Percentiles rank a stretch among this genome's conserved stretches.
phyloP scores from a whole-genome alignment of 2,797 vertebrate species.

The Eulemur coronatus region DNA sequence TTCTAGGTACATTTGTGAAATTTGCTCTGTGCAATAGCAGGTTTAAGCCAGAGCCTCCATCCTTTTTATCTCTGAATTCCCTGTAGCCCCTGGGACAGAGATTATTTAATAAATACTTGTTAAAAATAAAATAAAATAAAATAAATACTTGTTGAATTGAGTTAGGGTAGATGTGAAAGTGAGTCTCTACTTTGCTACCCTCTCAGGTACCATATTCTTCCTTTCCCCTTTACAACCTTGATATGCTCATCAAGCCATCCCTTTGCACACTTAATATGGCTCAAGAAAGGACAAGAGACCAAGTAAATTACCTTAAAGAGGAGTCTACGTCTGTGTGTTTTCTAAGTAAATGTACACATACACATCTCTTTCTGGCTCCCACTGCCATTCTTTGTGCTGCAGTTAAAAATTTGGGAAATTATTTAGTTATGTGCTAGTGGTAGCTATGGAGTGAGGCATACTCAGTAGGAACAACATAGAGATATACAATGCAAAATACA shows the following conservation, averaged over 20 bases:
- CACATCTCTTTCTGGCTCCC: background rate
- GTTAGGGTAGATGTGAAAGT: background rate
- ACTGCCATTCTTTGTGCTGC: background rate
- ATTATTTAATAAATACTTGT: background rate
- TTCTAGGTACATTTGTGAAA: background rate
- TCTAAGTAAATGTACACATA: background rate
- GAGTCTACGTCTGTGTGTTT: background rate
- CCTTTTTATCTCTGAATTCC: background rate
- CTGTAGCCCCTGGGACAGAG: background rate
- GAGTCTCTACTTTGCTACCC: background rate
- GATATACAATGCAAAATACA: background rate
- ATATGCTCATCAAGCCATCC: background rate
- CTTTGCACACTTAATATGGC: background rate
- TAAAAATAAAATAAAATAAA: background rate
- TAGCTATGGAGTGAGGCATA: background rate
- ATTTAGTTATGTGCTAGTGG: background rate
- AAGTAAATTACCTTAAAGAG: background rate
- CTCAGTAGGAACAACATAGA: background rate
- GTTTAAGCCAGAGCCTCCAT: background rate
- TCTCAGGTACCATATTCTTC: background rate
- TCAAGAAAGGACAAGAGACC: background rate
- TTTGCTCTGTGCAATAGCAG: background rate
- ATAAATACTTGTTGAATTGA: background rate
- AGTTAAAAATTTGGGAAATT: slow-evolving; percentile 19
- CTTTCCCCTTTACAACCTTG: background rate